phyloP scores from a whole-genome alignment of 2,113 vertebrate species.

The Phrynosoma blainvillii region DNA sequence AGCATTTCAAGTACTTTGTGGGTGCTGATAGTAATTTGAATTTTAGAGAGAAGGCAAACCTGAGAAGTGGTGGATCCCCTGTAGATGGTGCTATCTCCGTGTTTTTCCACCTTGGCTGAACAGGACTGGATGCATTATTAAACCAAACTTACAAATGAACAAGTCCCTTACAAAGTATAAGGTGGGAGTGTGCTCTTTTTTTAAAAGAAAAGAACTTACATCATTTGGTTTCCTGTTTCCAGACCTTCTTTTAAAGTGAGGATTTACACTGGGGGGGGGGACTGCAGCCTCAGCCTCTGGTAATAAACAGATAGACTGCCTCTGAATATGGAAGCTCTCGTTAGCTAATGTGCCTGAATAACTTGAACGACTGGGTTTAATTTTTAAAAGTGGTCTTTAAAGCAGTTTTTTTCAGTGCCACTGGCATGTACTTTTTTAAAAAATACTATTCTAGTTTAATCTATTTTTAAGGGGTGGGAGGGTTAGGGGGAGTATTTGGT shows the following conservation, averaged over 20 bases:
- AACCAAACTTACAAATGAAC: not conserved
- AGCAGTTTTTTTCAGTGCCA: not conserved
- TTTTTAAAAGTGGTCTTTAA: not conserved
- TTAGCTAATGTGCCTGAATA: not conserved
- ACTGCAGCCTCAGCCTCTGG: too few species aligned
- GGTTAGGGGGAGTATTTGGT: too few species aligned
- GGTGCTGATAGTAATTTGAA: not conserved
- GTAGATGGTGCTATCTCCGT: not conserved
- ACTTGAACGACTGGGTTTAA: not conserved
- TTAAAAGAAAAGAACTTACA: too few species aligned
- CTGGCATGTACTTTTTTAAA: not conserved
- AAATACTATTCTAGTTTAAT: too few species aligned
- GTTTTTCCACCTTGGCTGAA: not conserved
- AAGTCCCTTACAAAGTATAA: not conserved
- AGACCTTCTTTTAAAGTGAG: too few species aligned
- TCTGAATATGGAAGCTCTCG: not conserved
- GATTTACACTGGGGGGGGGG: too few species aligned
- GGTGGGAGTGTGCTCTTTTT: too few species aligned
- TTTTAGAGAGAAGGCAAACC: not conserved
- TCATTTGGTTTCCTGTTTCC: too few species aligned
- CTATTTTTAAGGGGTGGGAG: too few species aligned
- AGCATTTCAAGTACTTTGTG: too few species aligned
- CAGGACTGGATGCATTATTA: too few species aligned
- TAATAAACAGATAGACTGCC: too few species aligned
- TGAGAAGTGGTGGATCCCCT: not conserved